Base-by-base conservation (phyloP, 1,140 invertebrate species). In the Tenebrio molitor region DNA sequence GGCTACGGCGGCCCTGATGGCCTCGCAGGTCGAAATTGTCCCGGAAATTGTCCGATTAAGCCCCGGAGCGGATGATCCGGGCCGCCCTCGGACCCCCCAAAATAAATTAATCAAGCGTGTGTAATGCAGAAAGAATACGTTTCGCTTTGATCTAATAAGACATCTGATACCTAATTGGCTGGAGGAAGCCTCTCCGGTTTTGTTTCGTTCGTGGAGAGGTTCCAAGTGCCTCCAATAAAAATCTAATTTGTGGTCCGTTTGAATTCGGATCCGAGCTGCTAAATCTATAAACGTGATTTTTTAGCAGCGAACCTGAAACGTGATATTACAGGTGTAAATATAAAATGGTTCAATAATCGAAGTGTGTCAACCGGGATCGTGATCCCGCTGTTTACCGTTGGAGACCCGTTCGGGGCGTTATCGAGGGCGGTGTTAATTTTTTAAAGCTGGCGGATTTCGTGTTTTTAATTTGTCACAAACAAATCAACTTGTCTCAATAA, bases 321-420 rank as follows among this genome's bases (percentile, higher is more conserved):
- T 58, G 50, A 58, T 14, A 58, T 58, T 58, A 58, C 50, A 58
- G 50, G 50, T 58, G 50, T 58, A 58, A 58, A 58, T 58, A 58
- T 58, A 58, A 58, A 58, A 58, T 58, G 50, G 50, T 58, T 58
- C 50, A 58, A 58, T 58, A 58, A 58, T 58, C 50, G 50, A 58
- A 29, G n/a, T 50, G 44, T 50, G 44, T 50, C 44, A 50, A 29
- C 50, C n/a, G 12, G 50, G 44, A 50, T 50, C 23, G 29, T 58
- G 50, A 58, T 58, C 50, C 23, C 23, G 21, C n/a, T 58, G 50
- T 58, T 58, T 58, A 58, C 50, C n/a, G 15, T 58, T 14, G 5
- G n/a, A 58, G 21, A 25, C 50, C 23, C 12, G 4, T 29, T 29
- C 15, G 3, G 3, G 8, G 25, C 36, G n/a, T 39, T 12, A 39